A percentile compares a stretch with the other conserved stretches of the same genome.
phyloP scores from a whole-genome alignment of 37 sponge, comb jelly and placozoan species.

The Oopsacas minuta region DNA sequence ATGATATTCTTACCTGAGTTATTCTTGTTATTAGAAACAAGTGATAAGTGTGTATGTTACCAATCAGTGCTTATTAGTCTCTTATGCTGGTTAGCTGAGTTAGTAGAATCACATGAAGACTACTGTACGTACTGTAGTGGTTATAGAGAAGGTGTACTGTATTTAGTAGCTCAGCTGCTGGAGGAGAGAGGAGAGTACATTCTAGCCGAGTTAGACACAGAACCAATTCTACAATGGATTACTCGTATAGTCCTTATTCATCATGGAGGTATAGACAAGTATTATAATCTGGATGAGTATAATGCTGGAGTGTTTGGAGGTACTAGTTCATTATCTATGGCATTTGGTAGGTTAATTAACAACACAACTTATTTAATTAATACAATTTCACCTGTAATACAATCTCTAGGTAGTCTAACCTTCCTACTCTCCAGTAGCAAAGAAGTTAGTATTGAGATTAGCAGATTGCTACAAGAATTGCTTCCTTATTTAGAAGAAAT shows the following conservation, averaged over 20 bases:
- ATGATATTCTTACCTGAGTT: neutral
- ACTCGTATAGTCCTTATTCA: neutral
- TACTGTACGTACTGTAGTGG: neutral
- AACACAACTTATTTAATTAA: neutral
- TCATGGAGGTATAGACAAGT: neutral
- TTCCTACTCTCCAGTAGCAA: slow-evolving; percentile 2
- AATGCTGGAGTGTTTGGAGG: neutral
- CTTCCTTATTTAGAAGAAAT: slow-evolving; percentile 24
- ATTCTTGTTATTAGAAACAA: neutral
- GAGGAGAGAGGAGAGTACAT: neutral
- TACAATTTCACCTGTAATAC: neutral
- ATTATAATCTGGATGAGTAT: neutral
- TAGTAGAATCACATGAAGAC: neutral
- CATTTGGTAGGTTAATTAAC: neutral
- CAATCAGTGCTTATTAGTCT: neutral
- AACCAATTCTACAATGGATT: neutral
- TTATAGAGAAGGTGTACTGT: neutral
- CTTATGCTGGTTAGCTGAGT: neutral
- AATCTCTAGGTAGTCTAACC: neutral
- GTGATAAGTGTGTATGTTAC: neutral
- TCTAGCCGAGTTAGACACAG: neutral
- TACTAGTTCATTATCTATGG: neutral
- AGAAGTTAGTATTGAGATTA: neutral
- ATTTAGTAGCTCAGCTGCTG: neutral
- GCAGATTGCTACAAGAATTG: slow-evolving; percentile 22